phyloP scores from a whole-genome alignment of 2,888 invertebrate genomes.

The Calliopum simillimum region DNA sequence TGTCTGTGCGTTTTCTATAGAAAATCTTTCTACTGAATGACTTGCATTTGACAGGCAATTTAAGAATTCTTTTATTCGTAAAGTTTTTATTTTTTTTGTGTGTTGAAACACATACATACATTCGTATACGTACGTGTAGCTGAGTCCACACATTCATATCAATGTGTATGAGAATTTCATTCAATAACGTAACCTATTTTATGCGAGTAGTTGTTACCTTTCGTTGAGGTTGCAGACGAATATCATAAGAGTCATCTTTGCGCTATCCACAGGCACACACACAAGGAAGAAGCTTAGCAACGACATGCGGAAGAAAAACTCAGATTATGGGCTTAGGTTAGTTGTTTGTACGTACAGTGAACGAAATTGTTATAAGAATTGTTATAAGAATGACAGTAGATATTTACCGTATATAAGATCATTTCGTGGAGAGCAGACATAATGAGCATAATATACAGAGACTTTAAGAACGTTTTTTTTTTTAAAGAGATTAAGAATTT shows the following conservation, averaged over 20 bases:
- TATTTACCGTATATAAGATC: too few species aligned
- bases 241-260: neutral
- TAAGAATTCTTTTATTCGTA: conserved; percentile 31
- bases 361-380: neutral
- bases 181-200: neutral
- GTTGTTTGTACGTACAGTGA: neutral
- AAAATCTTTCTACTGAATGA: conserved; percentile 25
- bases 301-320: neutral
- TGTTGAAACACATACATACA: neutral
- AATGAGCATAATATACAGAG: too few species aligned
- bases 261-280: neutral
- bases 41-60: conserved; percentile 43
- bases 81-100: conserved; percentile 1
- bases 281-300: neutral
- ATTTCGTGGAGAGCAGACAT: too few species aligned
- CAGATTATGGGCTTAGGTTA: neutral
- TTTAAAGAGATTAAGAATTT: too few species aligned
- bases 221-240: too few species aligned
- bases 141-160: neutral
- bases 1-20: neutral
- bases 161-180: neutral
- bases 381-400: too few species aligned
- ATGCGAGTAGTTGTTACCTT: neutral
- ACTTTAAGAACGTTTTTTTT: too few species aligned
- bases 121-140: neutral